Evolutionary conservation across 1,140 invertebrate genomes (phyloP).

Genomic region (Drosophila grimshawi): DNA sequence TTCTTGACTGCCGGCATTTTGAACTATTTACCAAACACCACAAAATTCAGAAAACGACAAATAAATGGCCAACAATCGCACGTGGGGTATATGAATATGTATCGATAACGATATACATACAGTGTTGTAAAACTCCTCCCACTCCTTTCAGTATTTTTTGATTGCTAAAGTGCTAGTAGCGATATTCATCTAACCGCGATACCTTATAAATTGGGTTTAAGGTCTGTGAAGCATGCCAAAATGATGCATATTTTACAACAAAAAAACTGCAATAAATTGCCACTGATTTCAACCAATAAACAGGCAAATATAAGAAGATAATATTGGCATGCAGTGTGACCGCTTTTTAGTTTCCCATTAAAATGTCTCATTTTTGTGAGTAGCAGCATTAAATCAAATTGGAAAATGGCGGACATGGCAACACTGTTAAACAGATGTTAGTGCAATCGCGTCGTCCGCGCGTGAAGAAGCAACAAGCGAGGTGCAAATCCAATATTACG

Average conservation of each 20-base stretch:
- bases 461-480: constrained; percentile 62
- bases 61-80: constrained; percentile 36
- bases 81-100: constrained; percentile 48
- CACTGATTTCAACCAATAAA: too few relatives aligned
- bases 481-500: constrained; percentile 56
- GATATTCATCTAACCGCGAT: background rate
- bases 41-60: constrained; percentile 13
- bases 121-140: background rate
- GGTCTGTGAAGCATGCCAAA: background rate
- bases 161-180: constrained; percentile 11
- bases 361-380: background rate
- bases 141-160: background rate
- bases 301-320: background rate
- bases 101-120: constrained; percentile 1
- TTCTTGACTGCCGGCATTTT: constrained; percentile 68
- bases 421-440: constrained; percentile 51
- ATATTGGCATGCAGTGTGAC: constrained; percentile 6
- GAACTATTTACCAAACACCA: constrained; percentile 35
- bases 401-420: constrained; percentile 31
- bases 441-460: constrained; percentile 52
- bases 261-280: too few relatives aligned
- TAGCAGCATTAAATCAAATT: constrained; percentile 31
- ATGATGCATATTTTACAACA: background rate
- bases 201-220: background rate
- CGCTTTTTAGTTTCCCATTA: background rate